Evolutionary conservation across 2,797 vertebrate species (phyloP).

Genomic region (Presbytis comata): DNA sequence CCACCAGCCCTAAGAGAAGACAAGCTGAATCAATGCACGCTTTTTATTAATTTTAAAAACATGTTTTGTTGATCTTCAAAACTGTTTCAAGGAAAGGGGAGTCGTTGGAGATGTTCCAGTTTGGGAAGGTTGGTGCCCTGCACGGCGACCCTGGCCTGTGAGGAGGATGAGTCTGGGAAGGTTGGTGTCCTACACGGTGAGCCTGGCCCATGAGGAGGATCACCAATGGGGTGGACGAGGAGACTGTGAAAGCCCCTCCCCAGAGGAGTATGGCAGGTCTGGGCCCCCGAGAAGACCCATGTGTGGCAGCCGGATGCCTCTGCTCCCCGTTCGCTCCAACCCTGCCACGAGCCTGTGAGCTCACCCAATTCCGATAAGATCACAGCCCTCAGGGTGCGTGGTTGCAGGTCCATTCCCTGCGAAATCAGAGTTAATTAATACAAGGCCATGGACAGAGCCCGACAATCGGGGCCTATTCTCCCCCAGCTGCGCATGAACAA

Average conservation of each 20-base stretch:
- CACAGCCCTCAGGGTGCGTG: background rate
- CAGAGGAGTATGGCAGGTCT: background rate
- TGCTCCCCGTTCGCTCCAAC: background rate
- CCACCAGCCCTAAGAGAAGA: too few species aligned
- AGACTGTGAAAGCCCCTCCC: background rate
- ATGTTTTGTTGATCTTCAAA: background rate
- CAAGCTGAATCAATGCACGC: rapidly evolving
- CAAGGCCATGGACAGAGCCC: background rate
- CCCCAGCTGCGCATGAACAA: background rate
- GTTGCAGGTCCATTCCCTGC: background rate
- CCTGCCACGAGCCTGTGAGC: background rate
- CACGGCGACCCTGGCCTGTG: background rate
- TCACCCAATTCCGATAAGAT: background rate
- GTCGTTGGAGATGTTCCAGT: rapidly evolving
- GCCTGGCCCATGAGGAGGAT: rapidly evolving
- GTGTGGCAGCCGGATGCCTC: background rate
- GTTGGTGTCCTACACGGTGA: background rate
- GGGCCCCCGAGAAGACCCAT: background rate
- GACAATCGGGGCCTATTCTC: background rate
- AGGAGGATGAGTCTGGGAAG: rapidly evolving
- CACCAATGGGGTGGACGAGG: rapidly evolving
- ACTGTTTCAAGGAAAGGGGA: background rate
- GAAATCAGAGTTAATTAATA: background rate
- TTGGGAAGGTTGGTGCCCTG: background rate
- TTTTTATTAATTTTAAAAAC: background rate